Conservation (phyloP, 2,113 vertebrate species). For the Scomber colias region DNA sequence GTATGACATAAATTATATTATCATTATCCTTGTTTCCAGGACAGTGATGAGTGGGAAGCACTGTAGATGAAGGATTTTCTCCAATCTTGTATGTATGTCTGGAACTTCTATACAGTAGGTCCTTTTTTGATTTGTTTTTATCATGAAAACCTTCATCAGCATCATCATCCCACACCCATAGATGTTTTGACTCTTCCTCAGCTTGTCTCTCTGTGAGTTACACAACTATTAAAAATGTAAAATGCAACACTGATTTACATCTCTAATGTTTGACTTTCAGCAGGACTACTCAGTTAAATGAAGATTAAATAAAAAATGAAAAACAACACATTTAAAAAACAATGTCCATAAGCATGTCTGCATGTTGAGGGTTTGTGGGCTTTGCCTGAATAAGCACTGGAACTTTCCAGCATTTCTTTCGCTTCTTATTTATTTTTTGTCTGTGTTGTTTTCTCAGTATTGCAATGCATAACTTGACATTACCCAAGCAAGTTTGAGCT, state of each 20-base stretch:
- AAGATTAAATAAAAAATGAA: constrained; percentile 32
- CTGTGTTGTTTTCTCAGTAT: constrained; percentile 89
- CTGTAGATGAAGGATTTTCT: background rate
- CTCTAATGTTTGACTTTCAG: constrained; percentile 6
- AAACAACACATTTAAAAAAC: background rate
- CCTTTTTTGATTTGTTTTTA: background rate
- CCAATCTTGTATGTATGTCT: background rate
- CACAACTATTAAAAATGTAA: background rate
- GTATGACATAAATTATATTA: constrained; percentile 18
- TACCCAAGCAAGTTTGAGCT: constrained; percentile 92
- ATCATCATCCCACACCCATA: background rate
- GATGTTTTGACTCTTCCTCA: background rate
- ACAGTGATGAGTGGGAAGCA: background rate
- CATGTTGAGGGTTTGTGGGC: constrained; percentile 35
- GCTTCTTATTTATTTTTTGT: constrained; percentile 86
- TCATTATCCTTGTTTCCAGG: constrained; percentile 21
- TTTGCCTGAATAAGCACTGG: constrained; percentile 77
- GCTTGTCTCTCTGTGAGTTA: background rate
- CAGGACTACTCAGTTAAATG: background rate
- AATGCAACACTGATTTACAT: background rate
- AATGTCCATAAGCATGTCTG: constrained; percentile 7
- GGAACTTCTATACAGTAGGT: no score
- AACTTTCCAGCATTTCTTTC: constrained; percentile 84
- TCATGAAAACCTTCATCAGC: background rate
- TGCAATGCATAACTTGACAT: constrained; percentile 91